Evolutionary conservation across 2,888 invertebrate genomes (phyloP).

Genomic region (Phortica magna): DNA sequence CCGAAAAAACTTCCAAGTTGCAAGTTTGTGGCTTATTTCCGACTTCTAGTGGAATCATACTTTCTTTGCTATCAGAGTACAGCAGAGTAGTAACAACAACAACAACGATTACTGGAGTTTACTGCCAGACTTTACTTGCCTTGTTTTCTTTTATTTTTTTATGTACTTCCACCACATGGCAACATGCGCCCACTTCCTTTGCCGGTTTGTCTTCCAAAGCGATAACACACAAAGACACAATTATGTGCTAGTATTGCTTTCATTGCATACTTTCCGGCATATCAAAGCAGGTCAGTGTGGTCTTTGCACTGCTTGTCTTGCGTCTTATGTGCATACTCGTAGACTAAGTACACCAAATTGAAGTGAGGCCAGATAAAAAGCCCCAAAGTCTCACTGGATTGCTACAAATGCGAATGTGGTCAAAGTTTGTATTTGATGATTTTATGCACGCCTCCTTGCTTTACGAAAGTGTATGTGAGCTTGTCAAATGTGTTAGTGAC

Average conservation of each 20-base stretch:
- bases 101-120: background rate
- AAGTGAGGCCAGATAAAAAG: constrained; percentile 55
- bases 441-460: too few species aligned
- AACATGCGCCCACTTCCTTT: background rate
- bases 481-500: background rate
- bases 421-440: background rate
- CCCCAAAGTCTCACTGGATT: constrained; percentile 60
- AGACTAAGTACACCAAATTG: constrained; percentile 7
- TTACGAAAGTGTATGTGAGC: background rate
- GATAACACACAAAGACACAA: constrained; percentile 18
- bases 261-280: constrained; percentile 54
- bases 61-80: background rate
- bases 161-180: background rate
- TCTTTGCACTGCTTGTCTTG: background rate
- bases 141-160: background rate
- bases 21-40: constrained; percentile 26
- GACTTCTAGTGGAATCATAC: background rate
- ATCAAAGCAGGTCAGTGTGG: constrained; percentile 55
- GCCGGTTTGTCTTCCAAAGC: background rate
- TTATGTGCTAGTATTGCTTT: constrained; percentile 43
- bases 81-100: background rate
- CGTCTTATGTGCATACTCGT: constrained; percentile 1
- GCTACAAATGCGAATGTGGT: background rate
- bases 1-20: background rate
- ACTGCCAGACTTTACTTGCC: background rate